Evolutionary conservation across 1,140 invertebrate genomes (phyloP).

Genomic region (Cydia fagiglandana): DNA sequence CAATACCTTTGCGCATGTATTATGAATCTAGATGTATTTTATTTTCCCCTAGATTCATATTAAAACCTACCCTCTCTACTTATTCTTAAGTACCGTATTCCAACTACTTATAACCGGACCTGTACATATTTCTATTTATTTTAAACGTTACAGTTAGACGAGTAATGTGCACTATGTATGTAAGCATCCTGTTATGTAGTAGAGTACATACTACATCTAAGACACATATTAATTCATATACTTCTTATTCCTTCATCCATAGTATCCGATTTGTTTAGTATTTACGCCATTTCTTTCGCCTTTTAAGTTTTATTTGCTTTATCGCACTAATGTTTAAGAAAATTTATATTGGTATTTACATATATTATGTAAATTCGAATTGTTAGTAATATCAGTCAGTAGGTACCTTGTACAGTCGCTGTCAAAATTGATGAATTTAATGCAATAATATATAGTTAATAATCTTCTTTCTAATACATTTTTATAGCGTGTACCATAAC

Average conservation of each 20-base stretch:
- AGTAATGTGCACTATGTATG: conserved; percentile 29
- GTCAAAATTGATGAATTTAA: conserved; percentile 34
- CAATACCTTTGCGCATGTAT: neutral
- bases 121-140: conserved; percentile 28
- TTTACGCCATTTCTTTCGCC: conserved; percentile 28
- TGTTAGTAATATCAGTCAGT: neutral
- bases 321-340: conserved; percentile 30
- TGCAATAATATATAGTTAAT: neutral
- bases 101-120: conserved; percentile 29
- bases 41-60: conserved; percentile 24
- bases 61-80: conserved; percentile 36
- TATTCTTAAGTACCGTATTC: conserved; percentile 50
- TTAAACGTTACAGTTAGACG: conserved; percentile 26
- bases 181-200: conserved; percentile 24
- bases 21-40: neutral
- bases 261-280: conserved; percentile 23
- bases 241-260: conserved; percentile 34
- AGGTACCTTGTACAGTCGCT: conserved; percentile 38
- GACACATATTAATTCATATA: conserved; percentile 5
- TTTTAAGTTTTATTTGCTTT: conserved; percentile 35
- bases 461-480: no score
- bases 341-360: conserved; percentile 15
- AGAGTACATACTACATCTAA: conserved; percentile 9
- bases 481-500: no score
- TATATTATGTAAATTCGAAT: neutral